A percentile compares a stretch with the other conserved stretches of the same genome.
Evolutionary conservation across 2,888 invertebrate genomes (phyloP).

Genomic region (Eupithecia inturbata): DNA sequence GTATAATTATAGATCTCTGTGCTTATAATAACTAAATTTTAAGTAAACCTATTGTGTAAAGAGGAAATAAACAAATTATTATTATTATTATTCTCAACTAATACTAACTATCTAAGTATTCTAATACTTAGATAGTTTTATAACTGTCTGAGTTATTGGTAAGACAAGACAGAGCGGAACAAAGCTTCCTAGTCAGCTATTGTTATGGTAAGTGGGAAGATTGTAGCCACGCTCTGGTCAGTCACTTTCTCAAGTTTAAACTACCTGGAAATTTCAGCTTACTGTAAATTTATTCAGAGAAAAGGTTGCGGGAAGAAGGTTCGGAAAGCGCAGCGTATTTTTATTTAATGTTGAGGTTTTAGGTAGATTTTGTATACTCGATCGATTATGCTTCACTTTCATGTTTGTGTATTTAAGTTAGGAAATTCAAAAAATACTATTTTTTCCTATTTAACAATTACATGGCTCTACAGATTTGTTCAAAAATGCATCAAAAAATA

Average conservation of each 20-base stretch:
- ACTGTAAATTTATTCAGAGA: constrained; percentile 20
- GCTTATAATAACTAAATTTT: too few relatives aligned
- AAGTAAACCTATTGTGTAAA: too few relatives aligned
- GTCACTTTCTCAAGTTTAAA: constrained; percentile 38
- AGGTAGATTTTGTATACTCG: not conserved
- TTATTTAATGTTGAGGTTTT: not conserved
- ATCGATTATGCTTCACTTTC: not conserved
- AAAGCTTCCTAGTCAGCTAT: constrained; percentile 32
- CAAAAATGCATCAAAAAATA: not conserved
- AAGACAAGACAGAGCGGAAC: constrained; percentile 27
- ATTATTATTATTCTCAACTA: too few relatives aligned
- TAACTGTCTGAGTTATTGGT: not conserved
- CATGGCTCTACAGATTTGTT: not conserved
- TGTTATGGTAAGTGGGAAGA: constrained; percentile 46
- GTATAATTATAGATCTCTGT: too few relatives aligned
- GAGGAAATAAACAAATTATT: too few relatives aligned
- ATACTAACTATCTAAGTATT: too few relatives aligned
- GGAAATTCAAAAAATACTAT: not conserved
- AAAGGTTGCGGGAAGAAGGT: constrained; percentile 10
- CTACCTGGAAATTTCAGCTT: constrained; percentile 30
- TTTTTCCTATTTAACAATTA: not conserved
- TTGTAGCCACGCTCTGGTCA: constrained; percentile 33
- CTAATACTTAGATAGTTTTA: too few relatives aligned
- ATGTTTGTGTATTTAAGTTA: not conserved
- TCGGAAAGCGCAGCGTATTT: not conserved